Conservation (phyloP, 2,113 vertebrate genomes). For the Proterorhinus semilunaris region DNA sequence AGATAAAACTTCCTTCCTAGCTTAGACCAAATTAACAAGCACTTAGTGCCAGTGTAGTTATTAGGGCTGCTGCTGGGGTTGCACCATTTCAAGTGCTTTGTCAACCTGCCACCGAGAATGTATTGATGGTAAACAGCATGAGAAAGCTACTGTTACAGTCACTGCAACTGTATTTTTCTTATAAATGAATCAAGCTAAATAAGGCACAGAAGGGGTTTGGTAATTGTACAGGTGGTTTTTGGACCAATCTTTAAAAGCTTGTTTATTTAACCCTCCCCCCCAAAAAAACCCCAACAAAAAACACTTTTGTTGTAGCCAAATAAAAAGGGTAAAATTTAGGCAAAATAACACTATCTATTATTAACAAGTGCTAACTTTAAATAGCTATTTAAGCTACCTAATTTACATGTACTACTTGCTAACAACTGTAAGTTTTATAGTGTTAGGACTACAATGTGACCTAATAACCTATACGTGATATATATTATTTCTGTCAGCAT, state of each 20-base stretch:
- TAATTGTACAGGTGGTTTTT: not conserved
- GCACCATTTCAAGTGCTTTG: slow-evolving; percentile 2
- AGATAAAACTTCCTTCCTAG: not conserved
- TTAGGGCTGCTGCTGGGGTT: slow-evolving; percentile 8
- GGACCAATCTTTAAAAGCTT: not conserved
- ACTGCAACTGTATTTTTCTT: not conserved
- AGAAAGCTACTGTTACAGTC: not conserved
- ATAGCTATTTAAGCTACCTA: not conserved
- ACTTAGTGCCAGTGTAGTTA: slow-evolving; percentile 17
- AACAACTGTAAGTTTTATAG: not conserved
- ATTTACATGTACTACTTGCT: not conserved
- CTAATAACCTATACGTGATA: too few relatives aligned
- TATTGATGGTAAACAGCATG: slow-evolving; percentile 11
- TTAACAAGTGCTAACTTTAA: not conserved
- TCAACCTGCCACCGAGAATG: slow-evolving; percentile 8
- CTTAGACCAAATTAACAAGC: slow-evolving; percentile 18
- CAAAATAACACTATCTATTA: not conserved
- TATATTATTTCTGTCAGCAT: too few relatives aligned
- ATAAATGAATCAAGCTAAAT: not conserved
- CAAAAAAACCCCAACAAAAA: not conserved
- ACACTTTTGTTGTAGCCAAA: not conserved
- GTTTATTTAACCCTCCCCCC: not conserved
- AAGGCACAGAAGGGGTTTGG: not conserved
- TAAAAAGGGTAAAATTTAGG: not conserved
- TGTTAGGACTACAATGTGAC: not conserved